These are phyloP conservation scores for Heloderma charlesbogerti DNA, from an alignment of 2,113 vertebrate genomes.

Conservation along the genomic window DNA sequence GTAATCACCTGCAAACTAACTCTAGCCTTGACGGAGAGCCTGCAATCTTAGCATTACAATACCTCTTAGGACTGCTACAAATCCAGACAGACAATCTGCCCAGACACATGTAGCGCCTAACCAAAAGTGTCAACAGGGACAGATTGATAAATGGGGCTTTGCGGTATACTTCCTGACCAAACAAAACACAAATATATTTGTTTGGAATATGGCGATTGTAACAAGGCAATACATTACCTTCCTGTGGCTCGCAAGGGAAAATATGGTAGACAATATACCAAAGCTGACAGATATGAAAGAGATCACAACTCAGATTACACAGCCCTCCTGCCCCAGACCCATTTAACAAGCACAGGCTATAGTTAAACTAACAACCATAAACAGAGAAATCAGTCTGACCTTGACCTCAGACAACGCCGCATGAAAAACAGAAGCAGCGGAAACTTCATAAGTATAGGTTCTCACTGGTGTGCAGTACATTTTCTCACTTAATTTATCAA, in stretches of 20 bases:
- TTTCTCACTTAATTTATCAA: background rate
- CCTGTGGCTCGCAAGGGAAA: accelerated
- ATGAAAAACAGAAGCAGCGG: background rate
- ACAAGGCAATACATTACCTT: slow-evolving; percentile 13
- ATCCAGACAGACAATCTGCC: slow-evolving; percentile 34
- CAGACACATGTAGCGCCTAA: background rate
- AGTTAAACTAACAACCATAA: slow-evolving; percentile 4
- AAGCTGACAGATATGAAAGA: background rate
- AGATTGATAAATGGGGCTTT: background rate
- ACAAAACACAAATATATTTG: slow-evolving; percentile 23
- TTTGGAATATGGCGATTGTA: slow-evolving; percentile 23
- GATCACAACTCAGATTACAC: background rate
- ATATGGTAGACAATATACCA: background rate
- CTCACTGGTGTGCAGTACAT: background rate
- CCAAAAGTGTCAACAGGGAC: background rate
- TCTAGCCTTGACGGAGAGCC: background rate
- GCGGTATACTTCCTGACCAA: background rate
- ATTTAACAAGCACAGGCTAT: background rate
- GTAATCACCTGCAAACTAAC: background rate
- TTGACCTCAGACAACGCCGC: slow-evolving; percentile 35
- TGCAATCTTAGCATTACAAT: accelerated
- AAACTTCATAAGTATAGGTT: slow-evolving; percentile 2
- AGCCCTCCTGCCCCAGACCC: accelerated
- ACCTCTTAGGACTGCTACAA: slow-evolving; percentile 17
- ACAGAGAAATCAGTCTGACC: slow-evolving; percentile 7